phyloP scores from a whole-genome alignment of 2,797 vertebrate genomes.

The Graptemys geographica region DNA sequence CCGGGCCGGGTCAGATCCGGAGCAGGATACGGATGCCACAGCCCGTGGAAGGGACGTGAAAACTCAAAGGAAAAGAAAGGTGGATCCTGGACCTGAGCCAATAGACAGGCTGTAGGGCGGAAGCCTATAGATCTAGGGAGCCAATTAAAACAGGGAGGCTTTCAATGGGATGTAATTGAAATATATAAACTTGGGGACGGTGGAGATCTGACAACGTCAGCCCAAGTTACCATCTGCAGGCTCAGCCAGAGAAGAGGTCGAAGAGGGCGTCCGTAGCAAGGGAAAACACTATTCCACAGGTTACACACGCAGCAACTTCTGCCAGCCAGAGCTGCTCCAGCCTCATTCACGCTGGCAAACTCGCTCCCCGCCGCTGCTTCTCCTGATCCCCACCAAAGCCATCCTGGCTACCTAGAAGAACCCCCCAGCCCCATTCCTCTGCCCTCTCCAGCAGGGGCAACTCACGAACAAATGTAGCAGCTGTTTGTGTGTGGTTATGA shows the following conservation, averaged over 20 bases:
- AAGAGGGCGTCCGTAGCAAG: background rate
- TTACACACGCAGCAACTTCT: background rate
- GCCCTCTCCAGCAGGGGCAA: background rate
- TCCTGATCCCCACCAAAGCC: background rate
- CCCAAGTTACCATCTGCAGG: rapidly evolving
- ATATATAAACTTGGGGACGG: background rate
- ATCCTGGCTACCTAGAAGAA: too few species aligned
- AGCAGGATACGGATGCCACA: background rate
- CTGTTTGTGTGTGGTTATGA: background rate
- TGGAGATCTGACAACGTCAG: rapidly evolving
- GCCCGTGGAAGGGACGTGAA: background rate
- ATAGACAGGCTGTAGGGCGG: background rate
- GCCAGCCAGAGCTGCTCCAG: background rate
- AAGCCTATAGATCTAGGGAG: background rate
- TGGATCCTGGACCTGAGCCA: background rate
- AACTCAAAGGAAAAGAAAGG: background rate
- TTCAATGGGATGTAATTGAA: background rate
- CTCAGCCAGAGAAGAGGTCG: background rate
- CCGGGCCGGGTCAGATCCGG: rapidly evolving
- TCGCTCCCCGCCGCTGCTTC: background rate
- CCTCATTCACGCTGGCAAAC: background rate
- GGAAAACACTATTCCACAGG: rapidly evolving
- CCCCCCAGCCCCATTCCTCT: background rate
- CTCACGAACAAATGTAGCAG: background rate
- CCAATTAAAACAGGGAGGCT: background rate